Conservation (phyloP, 2,797 vertebrate species). For the Macropus fuliginosus region DNA sequence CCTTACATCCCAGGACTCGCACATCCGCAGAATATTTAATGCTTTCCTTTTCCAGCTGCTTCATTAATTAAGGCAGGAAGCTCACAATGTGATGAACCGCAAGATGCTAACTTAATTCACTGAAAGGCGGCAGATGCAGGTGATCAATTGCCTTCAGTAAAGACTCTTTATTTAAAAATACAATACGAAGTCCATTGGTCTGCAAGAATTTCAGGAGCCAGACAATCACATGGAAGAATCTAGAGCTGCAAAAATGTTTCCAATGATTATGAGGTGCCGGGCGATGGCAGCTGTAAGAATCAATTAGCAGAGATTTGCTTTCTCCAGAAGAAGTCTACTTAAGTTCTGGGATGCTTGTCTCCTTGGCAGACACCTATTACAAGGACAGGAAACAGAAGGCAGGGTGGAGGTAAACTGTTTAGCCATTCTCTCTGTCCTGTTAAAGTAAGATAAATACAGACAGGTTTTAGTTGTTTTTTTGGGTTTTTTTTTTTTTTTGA, state of each 20-base stretch:
- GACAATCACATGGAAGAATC: not conserved
- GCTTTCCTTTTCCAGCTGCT: constrained; percentile 43
- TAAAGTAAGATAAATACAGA: constrained; percentile 31
- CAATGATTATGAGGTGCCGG: constrained; percentile 9
- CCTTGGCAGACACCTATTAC: constrained; percentile 9
- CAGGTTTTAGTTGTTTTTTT: not conserved
- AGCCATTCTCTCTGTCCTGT: not conserved
- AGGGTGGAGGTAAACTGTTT: constrained; percentile 19
- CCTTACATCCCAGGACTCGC: not conserved
- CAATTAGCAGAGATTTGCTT: constrained; percentile 37
- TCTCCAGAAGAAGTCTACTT: constrained; percentile 38
- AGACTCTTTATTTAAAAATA: constrained; percentile 54
- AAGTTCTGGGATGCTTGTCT: constrained; percentile 9
- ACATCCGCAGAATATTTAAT: constrained; percentile 18
- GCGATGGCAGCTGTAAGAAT: constrained; percentile 21
- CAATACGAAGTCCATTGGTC: constrained; percentile 32
- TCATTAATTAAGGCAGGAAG: constrained; percentile 70
- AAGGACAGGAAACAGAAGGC: constrained; percentile 34
- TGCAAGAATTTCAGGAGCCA: constrained; percentile 53
- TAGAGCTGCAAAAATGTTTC: constrained; percentile 26
- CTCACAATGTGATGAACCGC: constrained; percentile 50
- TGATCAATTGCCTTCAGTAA: constrained; percentile 54
- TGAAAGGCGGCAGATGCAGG: constrained; percentile 45
- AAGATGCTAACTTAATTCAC: constrained; percentile 56
- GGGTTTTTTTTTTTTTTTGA: not conserved